Evolutionary conservation across 2,113 vertebrate genomes (phyloP).

Genomic region (Ia io): DNA sequence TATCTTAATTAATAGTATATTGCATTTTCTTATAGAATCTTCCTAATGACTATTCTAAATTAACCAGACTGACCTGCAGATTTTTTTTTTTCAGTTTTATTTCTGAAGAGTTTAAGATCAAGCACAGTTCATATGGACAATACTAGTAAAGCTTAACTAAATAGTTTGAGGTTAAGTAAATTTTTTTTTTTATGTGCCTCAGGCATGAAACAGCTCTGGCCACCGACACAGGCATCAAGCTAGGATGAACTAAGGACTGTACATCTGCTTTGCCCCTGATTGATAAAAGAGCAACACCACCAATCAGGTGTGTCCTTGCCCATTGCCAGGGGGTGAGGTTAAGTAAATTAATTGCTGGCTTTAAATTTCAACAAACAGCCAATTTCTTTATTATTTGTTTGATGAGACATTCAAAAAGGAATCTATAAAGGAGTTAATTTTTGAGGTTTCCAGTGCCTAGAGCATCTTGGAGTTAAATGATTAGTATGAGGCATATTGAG

Average conservation of each 20-base stretch:
- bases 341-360: slow-evolving; percentile 76
- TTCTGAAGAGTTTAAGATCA: slow-evolving; percentile 76
- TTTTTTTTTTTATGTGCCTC: too few species aligned
- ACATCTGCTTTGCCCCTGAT: too few species aligned
- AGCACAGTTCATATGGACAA: slow-evolving; percentile 72
- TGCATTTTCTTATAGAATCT: slow-evolving; percentile 67
- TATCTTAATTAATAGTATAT: slow-evolving; percentile 51
- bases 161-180: slow-evolving; percentile 78
- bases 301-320: too few species aligned
- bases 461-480: slow-evolving; percentile 72
- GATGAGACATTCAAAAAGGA: slow-evolving; percentile 58
- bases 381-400: slow-evolving; percentile 75
- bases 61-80: slow-evolving; percentile 69
- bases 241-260: too few species aligned
- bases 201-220: too few species aligned
- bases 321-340: too few species aligned
- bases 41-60: slow-evolving; percentile 79
- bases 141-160: slow-evolving; percentile 66
- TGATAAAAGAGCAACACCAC: too few species aligned
- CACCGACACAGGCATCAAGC: too few species aligned
- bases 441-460: slow-evolving; percentile 67
- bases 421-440: slow-evolving; percentile 76
- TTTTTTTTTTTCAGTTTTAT: slow-evolving; percentile 70
- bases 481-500: slow-evolving; percentile 69
- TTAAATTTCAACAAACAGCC: slow-evolving; percentile 78